Evolutionary conservation across 2,113 vertebrate species (phyloP).

Genomic region (Phaethon lepturus): DNA sequence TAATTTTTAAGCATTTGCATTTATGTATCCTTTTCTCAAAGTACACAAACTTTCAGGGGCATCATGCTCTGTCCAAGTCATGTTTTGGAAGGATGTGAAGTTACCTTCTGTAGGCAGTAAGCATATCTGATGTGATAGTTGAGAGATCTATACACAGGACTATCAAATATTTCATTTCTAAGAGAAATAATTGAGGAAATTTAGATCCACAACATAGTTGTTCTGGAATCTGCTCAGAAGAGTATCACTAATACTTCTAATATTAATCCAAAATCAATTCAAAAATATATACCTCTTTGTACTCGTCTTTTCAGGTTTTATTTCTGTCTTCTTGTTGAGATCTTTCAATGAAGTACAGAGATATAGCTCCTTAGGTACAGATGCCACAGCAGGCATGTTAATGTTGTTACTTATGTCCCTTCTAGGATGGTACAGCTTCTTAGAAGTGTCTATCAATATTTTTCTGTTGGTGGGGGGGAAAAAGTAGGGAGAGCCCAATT

Average conservation of each 20-base stretch:
- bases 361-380: conserved; percentile 91
- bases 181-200: background rate
- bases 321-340: conserved; percentile 94
- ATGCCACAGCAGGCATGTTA: conserved; percentile 95
- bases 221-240: background rate
- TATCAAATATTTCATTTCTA: background rate
- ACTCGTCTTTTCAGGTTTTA: conserved; percentile 91
- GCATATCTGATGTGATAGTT: background rate
- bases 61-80: background rate
- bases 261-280: background rate
- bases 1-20: background rate
- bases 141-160: background rate
- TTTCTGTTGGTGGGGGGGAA: conserved; percentile 42
- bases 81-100: background rate
- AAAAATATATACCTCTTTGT: conserved; percentile 82
- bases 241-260: background rate
- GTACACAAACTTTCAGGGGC: background rate
- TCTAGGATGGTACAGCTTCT: conserved; percentile 25
- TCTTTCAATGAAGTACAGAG: conserved; percentile 92
- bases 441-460: conserved; percentile 40
- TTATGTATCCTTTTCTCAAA: background rate
- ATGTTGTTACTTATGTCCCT: conserved; percentile 30
- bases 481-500: background rate
- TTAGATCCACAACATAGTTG: background rate
- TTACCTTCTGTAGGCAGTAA: background rate